Base-by-base conservation (phyloP, 2,113 vertebrate genomes). In the Cheirogaleus medius region DNA sequence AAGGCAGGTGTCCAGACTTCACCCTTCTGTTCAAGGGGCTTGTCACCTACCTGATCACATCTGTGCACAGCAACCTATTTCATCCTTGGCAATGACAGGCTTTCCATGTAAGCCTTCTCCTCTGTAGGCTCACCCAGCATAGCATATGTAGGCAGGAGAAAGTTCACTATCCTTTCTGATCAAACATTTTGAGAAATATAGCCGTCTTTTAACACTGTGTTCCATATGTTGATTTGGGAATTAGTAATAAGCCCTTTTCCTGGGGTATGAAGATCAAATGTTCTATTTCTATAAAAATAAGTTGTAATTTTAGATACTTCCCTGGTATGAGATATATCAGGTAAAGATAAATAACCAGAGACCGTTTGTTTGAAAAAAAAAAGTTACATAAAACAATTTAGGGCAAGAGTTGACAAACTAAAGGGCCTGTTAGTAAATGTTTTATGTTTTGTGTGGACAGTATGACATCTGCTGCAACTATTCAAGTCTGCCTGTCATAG, bases 261-360 rank as follows among this genome's bases (percentile, higher is more conserved):
- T 86, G 92, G 23, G 56, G 3, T 69, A 66, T 64, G 14, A 87
- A 94, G 88, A 63, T 34, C 17, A 90, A 91, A 80, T 71, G 3
- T 90, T 92, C 27, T 95, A 25, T 73, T 93, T 92, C 47, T 90
- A 56, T 87, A 64, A 76, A 94, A 87, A 66, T 17, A 56, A 60
- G 20, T 49, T 92, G 23, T 25, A 58, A 95, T 88, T 85, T 90
- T 85, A 95, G 82, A 44, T 5, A 15, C 10, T 94, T 88, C 3
- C 10, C 20, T 74, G 64, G 27, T 23, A n/a, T 47, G 37, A 85
- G 27, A 25, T 93, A 18, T 44, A 74, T 29, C n/a, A 92, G 63
- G 64, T 74, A 69, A 76, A 39, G 14, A 69, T 29, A 89, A 92
- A 52, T 68, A 91, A 85, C 25, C 32, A 87, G 91, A 90, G 20